phyloP scores from a whole-genome alignment of 1,140 invertebrate genomes.

The Drosophila kikkawai region DNA sequence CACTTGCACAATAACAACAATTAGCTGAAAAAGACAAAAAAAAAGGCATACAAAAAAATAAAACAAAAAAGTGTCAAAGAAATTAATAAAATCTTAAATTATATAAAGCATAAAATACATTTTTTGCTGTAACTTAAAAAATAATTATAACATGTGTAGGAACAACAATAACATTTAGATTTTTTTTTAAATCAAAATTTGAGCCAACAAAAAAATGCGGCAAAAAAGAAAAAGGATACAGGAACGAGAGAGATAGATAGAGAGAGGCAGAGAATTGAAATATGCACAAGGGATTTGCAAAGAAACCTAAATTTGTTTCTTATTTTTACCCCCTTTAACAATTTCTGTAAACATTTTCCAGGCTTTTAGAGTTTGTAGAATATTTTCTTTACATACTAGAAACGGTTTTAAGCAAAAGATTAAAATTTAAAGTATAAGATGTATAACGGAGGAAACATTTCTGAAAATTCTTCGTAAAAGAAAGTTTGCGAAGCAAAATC shows the following conservation, averaged over 20 bases:
- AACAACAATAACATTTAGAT: not conserved
- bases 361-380: not conserved
- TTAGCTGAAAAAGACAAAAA: constrained; percentile 19
- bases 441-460: not conserved
- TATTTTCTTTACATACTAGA: not conserved
- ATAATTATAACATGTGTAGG: not conserved
- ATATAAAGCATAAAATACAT: constrained; percentile 15
- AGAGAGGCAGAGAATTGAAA: not conserved
- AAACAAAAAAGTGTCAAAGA: constrained; percentile 11
- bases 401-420: too few species aligned
- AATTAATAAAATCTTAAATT: constrained; percentile 13
- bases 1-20: constrained; percentile 20
- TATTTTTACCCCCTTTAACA: too few species aligned
- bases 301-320: not conserved
- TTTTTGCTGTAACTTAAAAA: not conserved
- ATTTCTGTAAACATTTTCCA: not conserved
- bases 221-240: constrained; percentile 3
- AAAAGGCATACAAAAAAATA: constrained; percentile 30
- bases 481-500: too few species aligned
- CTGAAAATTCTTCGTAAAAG: too few species aligned
- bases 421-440: too few species aligned
- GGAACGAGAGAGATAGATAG: not conserved
- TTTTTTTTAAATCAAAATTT: not conserved
- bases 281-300: constrained; percentile 1
- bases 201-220: constrained; percentile 30